Conservation (phyloP, 2,888 invertebrate species). For the Anticlea derivata region DNA sequence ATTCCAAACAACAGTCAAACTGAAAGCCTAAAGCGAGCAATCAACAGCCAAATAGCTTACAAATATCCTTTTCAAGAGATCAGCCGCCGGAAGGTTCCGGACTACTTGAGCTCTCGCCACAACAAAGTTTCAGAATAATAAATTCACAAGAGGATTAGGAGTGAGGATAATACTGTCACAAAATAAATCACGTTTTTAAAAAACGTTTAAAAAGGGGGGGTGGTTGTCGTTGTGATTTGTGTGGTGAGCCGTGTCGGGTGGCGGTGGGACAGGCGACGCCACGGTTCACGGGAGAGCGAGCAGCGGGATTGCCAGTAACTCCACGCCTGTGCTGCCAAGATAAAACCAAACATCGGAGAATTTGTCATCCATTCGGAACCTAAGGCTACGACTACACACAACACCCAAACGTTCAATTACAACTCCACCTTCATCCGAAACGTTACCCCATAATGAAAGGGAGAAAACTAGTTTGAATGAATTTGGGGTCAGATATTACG, state of each 20-base stretch:
- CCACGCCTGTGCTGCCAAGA: slow-evolving; percentile 52
- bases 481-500: slow-evolving; percentile 35
- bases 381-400: neutral
- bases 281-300: slow-evolving; percentile 31
- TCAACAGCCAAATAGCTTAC: slow-evolving; percentile 30
- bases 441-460: slow-evolving; percentile 34
- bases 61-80: slow-evolving; percentile 32
- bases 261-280: slow-evolving; percentile 30
- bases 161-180: slow-evolving; percentile 67
- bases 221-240: slow-evolving; percentile 61
- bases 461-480: slow-evolving; percentile 36
- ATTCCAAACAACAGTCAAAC: slow-evolving; percentile 32
- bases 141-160: slow-evolving; percentile 68
- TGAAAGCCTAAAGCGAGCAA: slow-evolving; percentile 30
- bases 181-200: slow-evolving; percentile 70
- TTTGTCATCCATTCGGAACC: slow-evolving; percentile 17
- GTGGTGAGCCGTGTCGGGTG: slow-evolving; percentile 49
- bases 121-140: slow-evolving; percentile 71
- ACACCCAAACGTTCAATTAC: slow-evolving; percentile 33
- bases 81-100: slow-evolving; percentile 49
- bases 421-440: slow-evolving; percentile 32
- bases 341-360: slow-evolving; percentile 47
- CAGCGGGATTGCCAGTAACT: slow-evolving; percentile 30
- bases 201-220: slow-evolving; percentile 64
- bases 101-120: slow-evolving; percentile 64